Conservation (phyloP, 2,113 vertebrate genomes). For the Eulemur macaco region DNA sequence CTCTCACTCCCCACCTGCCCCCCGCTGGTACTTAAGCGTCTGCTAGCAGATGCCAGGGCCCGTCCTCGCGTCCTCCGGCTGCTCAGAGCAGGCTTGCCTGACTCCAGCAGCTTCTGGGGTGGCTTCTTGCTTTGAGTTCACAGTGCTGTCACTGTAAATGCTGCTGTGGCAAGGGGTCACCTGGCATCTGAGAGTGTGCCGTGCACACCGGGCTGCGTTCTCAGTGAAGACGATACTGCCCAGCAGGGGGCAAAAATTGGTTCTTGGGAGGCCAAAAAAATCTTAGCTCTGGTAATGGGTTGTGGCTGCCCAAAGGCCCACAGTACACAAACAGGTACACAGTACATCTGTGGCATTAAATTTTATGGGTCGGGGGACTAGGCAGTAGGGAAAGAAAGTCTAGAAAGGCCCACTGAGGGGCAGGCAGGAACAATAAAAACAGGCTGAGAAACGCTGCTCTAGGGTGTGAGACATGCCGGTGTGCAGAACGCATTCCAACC, state of each 20-base stretch:
- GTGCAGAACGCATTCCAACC: background rate
- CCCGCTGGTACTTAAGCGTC: background rate
- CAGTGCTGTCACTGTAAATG: background rate
- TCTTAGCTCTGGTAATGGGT: background rate
- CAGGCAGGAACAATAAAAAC: background rate
- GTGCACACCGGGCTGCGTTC: background rate
- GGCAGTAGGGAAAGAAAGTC: background rate
- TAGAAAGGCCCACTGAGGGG: background rate
- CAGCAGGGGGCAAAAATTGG: background rate
- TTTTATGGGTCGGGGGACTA: background rate
- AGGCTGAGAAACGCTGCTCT: background rate
- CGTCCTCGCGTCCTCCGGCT: background rate
- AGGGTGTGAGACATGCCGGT: background rate
- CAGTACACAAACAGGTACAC: background rate
- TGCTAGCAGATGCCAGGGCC: background rate
- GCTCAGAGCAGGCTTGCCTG: background rate
- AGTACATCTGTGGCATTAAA: background rate
- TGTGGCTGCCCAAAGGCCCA: background rate
- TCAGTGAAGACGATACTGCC: background rate
- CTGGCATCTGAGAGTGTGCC: background rate
- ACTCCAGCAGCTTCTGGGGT: background rate
- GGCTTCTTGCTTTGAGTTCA: background rate
- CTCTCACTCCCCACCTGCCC: background rate
- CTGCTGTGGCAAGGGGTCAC: background rate
- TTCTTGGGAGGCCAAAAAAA: background rate